phyloP scores from a whole-genome alignment of 2,888 invertebrate species.

The Watsonalla binaria region DNA sequence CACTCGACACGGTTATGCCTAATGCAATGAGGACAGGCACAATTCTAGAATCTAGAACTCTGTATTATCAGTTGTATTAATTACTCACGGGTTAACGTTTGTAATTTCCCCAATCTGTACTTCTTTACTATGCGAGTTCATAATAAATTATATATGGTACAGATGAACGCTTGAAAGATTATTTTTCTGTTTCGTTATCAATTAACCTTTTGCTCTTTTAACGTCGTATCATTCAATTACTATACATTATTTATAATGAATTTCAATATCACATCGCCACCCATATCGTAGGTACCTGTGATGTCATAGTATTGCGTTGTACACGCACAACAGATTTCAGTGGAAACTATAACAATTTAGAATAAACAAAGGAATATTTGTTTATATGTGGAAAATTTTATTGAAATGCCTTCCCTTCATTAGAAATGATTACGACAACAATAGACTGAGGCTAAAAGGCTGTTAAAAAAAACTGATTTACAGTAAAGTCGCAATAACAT shows the following conservation, averaged over 20 bases:
- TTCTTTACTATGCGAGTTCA: not conserved
- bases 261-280: conserved; percentile 22
- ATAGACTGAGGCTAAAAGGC: no score
- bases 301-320: conserved; percentile 9
- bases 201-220: conserved; percentile 36
- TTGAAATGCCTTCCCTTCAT: no score
- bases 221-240: conserved; percentile 46
- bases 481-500: no score
- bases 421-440: no score
- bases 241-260: conserved; percentile 24
- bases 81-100: conserved; percentile 16
- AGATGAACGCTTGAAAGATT: conserved; percentile 10
- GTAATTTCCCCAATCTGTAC: not conserved
- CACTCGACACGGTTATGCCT: conserved; percentile 11
- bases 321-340: not conserved
- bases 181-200: conserved; percentile 25
- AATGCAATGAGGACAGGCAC: conserved; percentile 16
- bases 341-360: no score
- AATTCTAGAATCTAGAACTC: conserved; percentile 21
- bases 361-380: no score
- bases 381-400: no score
- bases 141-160: not conserved
- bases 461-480: no score
- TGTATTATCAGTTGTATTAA: conserved; percentile 22
- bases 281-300: conserved; percentile 19